Evolutionary conservation across 2,888 invertebrate species (phyloP).

Genomic region (Xylophagus ater): DNA sequence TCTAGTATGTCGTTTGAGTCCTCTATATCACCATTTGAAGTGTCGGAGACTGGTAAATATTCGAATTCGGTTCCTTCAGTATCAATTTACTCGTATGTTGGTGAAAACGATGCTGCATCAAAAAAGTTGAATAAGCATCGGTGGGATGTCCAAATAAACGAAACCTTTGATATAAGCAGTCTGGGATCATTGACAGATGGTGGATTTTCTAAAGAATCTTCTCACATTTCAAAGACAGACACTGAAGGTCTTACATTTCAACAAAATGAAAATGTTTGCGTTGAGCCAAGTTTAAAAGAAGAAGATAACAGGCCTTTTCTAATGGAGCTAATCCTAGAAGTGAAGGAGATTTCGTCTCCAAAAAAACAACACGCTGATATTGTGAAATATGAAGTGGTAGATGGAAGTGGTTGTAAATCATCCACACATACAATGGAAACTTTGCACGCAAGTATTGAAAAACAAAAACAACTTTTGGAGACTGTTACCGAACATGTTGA

Average conservation of each 20-base stretch:
- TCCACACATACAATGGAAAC: slow-evolving; percentile 33
- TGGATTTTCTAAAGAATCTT: slow-evolving; percentile 36
- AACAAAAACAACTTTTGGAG: slow-evolving; percentile 37
- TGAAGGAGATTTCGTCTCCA: slow-evolving; percentile 37
- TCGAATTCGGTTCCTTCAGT: slow-evolving; percentile 27
- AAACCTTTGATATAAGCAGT: slow-evolving; percentile 40
- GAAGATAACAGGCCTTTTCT: slow-evolving; percentile 29
- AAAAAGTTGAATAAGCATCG: slow-evolving; percentile 30
- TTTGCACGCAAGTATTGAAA: slow-evolving; percentile 33
- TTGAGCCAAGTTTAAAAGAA: slow-evolving; percentile 17
- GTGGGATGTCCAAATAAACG: slow-evolving; percentile 36
- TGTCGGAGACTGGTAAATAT: slow-evolving; percentile 35
- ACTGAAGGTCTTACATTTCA: slow-evolving; percentile 40
- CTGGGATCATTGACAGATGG: slow-evolving; percentile 38
- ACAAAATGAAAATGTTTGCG: slow-evolving; percentile 32
- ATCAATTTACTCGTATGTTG: slow-evolving; percentile 22
- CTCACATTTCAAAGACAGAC: slow-evolving; percentile 35
- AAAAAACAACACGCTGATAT: slow-evolving; percentile 26
- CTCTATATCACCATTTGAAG: slow-evolving; percentile 36
- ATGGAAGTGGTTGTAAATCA: slow-evolving; percentile 16
- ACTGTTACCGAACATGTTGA: slow-evolving; percentile 34
- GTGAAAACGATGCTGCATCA: slow-evolving; percentile 15
- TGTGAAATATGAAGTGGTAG: slow-evolving; percentile 9
- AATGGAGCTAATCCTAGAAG: slow-evolving; percentile 40
- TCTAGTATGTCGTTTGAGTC: slow-evolving; percentile 37